Evolutionary conservation across 2,797 vertebrate species (phyloP).

Genomic region (Petrocephalus schoutedeni): DNA sequence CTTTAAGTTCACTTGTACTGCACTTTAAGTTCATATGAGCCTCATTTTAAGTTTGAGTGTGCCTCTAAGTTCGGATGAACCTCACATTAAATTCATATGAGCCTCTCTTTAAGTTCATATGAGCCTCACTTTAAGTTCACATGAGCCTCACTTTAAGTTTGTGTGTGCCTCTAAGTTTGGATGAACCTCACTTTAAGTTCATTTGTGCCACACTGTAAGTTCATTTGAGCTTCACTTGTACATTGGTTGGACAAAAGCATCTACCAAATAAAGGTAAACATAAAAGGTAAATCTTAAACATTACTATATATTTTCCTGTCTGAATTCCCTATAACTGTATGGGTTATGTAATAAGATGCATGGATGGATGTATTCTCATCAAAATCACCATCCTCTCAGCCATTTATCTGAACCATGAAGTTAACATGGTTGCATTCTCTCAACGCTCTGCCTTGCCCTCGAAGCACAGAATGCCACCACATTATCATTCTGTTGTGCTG

Average conservation of each 20-base stretch:
- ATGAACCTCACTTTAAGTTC: neutral
- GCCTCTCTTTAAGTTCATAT: too few relatives aligned
- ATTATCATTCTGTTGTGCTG: neutral
- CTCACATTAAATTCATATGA: too few relatives aligned
- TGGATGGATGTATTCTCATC: neutral
- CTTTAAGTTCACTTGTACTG: too few relatives aligned
- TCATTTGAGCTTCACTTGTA: neutral
- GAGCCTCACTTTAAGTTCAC: too few relatives aligned
- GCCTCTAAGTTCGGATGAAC: too few relatives aligned
- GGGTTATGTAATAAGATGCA: neutral
- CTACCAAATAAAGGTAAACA: neutral
- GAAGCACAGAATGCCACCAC: neutral
- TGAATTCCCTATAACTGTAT: neutral
- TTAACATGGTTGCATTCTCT: neutral
- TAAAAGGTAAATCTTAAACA: neutral
- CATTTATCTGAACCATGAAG: neutral
- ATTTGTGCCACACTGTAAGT: neutral
- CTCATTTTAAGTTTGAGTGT: too few relatives aligned
- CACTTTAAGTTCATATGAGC: too few relatives aligned
- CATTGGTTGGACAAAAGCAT: neutral
- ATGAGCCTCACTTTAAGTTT: too few relatives aligned
- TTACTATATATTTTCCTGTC: neutral
- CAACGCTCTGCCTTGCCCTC: neutral
- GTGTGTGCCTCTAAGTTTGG: neutral
- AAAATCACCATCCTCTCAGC: neutral